Conservation (phyloP, 2,888 invertebrate species). For the Acrobasis repandana region DNA sequence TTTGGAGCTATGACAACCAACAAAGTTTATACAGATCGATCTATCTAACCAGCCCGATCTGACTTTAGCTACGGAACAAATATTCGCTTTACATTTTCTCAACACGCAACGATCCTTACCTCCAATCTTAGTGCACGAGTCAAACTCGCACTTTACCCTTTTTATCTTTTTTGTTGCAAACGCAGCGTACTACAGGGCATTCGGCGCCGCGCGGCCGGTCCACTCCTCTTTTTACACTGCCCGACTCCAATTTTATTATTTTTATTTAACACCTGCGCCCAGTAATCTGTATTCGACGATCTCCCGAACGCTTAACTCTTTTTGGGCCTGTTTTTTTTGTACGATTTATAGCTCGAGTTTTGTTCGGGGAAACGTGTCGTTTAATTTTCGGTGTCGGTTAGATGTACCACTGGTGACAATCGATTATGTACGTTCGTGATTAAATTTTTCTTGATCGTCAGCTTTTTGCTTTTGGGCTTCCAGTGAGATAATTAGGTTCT, state of each 20-base stretch:
- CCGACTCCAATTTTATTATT: conserved; percentile 78
- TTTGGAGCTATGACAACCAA: not conserved
- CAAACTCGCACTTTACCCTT: conserved; percentile 41
- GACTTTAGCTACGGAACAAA: not conserved
- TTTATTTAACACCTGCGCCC: conserved; percentile 82
- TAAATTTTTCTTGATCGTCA: conserved; percentile 40
- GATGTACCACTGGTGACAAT: conserved; percentile 55
- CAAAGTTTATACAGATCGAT: not conserved
- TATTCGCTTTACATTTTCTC: conserved; percentile 10
- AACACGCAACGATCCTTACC: conserved; percentile 41
- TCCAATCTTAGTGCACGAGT: conserved; percentile 54
- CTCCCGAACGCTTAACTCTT: conserved; percentile 81
- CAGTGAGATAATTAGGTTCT: conserved; percentile 16
- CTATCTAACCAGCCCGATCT: not conserved
- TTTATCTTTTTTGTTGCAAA: conserved; percentile 68
- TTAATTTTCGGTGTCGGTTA: conserved; percentile 69
- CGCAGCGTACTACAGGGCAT: conserved; percentile 66
- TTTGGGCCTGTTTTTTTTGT: conserved; percentile 69
- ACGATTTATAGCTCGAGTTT: conserved; percentile 74
- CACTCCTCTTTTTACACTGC: conserved; percentile 72
- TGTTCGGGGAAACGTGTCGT: conserved; percentile 73
- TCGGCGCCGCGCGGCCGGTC: conserved; percentile 77
- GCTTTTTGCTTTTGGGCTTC: conserved; percentile 21
- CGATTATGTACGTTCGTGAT: conserved; percentile 70
- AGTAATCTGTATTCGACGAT: conserved; percentile 80